These are phyloP conservation scores for Tenrec ecaudatus DNA, from an alignment of 2,113 vertebrate species.

Conservation along the genomic window DNA sequence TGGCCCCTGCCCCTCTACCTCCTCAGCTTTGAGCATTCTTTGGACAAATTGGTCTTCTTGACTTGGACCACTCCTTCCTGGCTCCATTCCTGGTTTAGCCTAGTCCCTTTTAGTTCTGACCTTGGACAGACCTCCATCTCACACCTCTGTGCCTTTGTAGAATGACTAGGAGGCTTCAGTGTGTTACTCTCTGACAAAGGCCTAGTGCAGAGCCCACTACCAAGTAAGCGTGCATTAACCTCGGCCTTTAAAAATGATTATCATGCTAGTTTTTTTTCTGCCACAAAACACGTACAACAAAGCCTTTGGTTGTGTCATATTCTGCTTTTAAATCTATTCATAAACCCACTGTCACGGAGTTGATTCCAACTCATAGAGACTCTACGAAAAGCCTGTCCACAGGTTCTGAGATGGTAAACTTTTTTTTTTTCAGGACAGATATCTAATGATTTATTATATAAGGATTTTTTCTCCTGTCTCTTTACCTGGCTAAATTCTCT, in stretches of 20 bases:
- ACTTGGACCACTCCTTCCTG: background rate
- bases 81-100: background rate
- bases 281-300: background rate
- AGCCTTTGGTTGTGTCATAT: background rate
- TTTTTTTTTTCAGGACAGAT: no score
- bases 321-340: background rate
- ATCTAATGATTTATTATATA: no score
- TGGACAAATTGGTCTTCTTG: background rate
- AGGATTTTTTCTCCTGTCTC: no score
- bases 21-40: background rate
- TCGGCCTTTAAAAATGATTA: background rate
- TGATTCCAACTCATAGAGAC: no score
- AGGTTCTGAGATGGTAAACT: no score
- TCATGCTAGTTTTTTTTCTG: background rate
- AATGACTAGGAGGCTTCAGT: background rate
- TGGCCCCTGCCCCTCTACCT: background rate
- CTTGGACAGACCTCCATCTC: background rate
- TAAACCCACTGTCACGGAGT: no score
- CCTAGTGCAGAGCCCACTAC: background rate
- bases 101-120: background rate
- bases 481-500: no score
- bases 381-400: no score
- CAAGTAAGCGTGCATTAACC: accelerated
- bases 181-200: background rate
- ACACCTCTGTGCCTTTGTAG: background rate